Percentiles rank a stretch among this genome's conserved stretches.
Conservation (phyloP, 2,113 vertebrate species). For the Vulpes vulpes region DNA sequence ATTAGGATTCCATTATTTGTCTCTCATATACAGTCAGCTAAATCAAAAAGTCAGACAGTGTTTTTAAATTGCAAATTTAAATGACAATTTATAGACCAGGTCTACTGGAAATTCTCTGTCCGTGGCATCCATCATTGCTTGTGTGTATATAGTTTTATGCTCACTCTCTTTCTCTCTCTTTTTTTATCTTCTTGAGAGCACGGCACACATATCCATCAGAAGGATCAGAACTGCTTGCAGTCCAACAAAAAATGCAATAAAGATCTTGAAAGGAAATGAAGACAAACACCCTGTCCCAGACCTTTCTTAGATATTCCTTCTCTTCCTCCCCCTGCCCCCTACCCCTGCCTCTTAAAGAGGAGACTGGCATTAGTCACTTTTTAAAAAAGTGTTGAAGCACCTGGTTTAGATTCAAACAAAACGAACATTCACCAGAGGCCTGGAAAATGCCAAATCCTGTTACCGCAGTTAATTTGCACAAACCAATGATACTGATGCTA, state of each 20-base stretch:
- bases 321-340: neutral
- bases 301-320: constrained; percentile 12
- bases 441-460: neutral
- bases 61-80: constrained; percentile 87
- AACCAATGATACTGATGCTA: neutral
- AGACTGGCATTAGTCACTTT: neutral
- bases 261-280: constrained; percentile 62
- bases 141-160: constrained; percentile 58
- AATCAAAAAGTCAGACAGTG: constrained; percentile 83
- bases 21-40: constrained; percentile 80
- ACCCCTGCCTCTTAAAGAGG: neutral
- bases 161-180: constrained; percentile 6
- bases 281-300: constrained; percentile 28
- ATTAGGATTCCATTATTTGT: constrained; percentile 85
- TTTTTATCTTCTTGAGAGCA: constrained; percentile 47
- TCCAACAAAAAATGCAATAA: constrained; percentile 64
- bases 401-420: neutral
- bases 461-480: neutral
- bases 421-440: neutral
- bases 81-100: constrained; percentile 84
- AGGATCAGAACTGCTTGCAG: constrained; percentile 60
- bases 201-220: constrained; percentile 52
- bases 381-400: neutral
- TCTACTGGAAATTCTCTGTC: constrained; percentile 83
- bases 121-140: constrained; percentile 74